phyloP scores from a whole-genome alignment of 1,140 invertebrate species.

The Penaeus indicus region DNA sequence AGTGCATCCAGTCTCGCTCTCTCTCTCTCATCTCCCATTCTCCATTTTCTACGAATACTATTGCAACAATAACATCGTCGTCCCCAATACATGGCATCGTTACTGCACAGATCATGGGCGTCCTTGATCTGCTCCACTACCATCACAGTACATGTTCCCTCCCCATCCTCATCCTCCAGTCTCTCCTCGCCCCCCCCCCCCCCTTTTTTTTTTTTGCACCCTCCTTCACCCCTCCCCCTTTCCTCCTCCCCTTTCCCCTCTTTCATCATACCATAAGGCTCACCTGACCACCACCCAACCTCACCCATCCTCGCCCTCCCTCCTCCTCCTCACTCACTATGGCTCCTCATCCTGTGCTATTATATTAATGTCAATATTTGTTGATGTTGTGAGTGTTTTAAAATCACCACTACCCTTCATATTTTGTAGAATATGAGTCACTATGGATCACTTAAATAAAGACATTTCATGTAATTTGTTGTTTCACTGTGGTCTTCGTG shows the following conservation, averaged over 20 bases:
- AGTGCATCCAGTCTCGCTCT: no score
- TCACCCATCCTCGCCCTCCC: slow-evolving; percentile 6
- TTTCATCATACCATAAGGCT: neutral
- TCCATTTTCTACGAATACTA: no score
- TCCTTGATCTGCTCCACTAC: no score
- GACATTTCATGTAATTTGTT: slow-evolving; percentile 52
- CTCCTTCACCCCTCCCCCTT: neutral
- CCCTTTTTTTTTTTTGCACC: neutral
- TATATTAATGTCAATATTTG: slow-evolving; percentile 49
- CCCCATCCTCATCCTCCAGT: no score
- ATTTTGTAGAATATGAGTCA: slow-evolving; percentile 57
- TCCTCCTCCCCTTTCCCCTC: neutral
- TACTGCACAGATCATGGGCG: no score
- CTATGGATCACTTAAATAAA: slow-evolving; percentile 62
- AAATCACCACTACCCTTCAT: slow-evolving; percentile 55
- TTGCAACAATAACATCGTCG: no score
- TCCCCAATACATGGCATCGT: no score
- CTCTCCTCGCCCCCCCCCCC: no score
- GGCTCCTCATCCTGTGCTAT: slow-evolving; percentile 45
- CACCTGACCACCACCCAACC: neutral
- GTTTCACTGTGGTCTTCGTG: neutral
- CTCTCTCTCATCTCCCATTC: no score
- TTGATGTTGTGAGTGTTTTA: slow-evolving; percentile 54
- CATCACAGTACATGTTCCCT: no score
- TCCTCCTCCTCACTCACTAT: neutral